Conservation (phyloP, 1,140 invertebrate species). For the Galleria mellonella region DNA sequence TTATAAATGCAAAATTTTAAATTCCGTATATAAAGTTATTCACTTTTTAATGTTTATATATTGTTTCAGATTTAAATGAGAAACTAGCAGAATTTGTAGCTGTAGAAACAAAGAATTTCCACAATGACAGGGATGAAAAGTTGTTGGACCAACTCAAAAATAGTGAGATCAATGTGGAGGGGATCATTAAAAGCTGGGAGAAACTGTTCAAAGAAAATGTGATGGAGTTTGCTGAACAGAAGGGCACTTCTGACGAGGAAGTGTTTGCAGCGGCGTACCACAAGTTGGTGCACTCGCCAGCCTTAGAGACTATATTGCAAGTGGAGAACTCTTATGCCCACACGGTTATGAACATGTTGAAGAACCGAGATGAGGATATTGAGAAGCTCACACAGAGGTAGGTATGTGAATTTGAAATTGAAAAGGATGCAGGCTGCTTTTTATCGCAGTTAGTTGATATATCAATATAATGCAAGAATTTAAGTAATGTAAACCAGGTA, state of each 20-base stretch:
- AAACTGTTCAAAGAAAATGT: slow-evolving; percentile 70
- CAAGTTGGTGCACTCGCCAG: slow-evolving; percentile 87
- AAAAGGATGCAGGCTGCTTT: no score
- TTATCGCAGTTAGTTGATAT: no score
- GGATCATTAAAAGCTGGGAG: slow-evolving; percentile 64
- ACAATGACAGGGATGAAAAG: slow-evolving; percentile 75
- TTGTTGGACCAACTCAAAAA: slow-evolving; percentile 64
- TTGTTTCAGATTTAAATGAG: slow-evolving; percentile 66
- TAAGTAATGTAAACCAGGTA: no score
- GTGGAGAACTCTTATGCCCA: slow-evolving; percentile 87
- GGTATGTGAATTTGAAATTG: no score
- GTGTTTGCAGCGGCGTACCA: slow-evolving; percentile 88
- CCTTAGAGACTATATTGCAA: slow-evolving; percentile 84
- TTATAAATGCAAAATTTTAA: no score
- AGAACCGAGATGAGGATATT: slow-evolving; percentile 79
- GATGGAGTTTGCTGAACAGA: slow-evolving; percentile 79
- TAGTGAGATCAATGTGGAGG: slow-evolving; percentile 56
- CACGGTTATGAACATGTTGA: slow-evolving; percentile 80
- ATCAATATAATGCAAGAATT: no score
- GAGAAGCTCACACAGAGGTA: slow-evolving; percentile 79
- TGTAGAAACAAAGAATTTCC: slow-evolving; percentile 71
- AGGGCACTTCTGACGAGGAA: slow-evolving; percentile 83
- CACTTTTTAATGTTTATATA: no score
- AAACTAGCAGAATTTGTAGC: slow-evolving; percentile 70
- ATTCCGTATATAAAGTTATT: no score